Percentiles rank a stretch among this genome's conserved stretches.
These are phyloP conservation scores for Thymelicus sylvestris DNA, from an alignment of 2,888 invertebrate genomes.

Conservation along the genomic window DNA sequence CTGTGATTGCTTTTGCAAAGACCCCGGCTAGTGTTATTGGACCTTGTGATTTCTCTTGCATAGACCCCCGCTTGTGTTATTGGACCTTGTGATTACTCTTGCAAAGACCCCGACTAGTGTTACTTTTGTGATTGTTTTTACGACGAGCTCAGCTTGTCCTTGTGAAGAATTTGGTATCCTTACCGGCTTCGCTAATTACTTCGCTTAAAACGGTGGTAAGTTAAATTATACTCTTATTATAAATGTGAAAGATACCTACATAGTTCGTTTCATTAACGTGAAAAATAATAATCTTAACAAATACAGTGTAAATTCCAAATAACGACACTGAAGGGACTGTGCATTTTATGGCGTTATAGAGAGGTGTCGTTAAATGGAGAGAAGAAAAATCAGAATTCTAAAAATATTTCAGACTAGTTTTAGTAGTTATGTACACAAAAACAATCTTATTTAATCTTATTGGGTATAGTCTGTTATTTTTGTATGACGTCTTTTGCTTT, in stretches of 20 bases:
- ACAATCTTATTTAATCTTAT: constrained; percentile 4
- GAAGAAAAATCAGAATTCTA: constrained; percentile 5
- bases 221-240: constrained; percentile 4
- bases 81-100: constrained; percentile 4
- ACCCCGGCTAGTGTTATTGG: constrained; percentile 4
- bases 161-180: constrained; percentile 4
- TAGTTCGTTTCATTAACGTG: constrained; percentile 4
- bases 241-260: constrained; percentile 4
- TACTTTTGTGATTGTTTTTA: constrained; percentile 4
- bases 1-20: constrained; percentile 4
- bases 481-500: constrained; percentile 4
- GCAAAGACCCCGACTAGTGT: constrained; percentile 4
- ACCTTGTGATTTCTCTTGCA: constrained; percentile 4
- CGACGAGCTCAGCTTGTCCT: constrained; percentile 4
- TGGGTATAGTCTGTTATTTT: constrained; percentile 4
- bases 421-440: constrained; percentile 8
- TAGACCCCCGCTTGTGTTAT: constrained; percentile 4
- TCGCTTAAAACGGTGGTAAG: constrained; percentile 4
- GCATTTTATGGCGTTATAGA: constrained; percentile 14
- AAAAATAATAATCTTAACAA: constrained; percentile 1
- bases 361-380: constrained; percentile 12
- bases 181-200: constrained; percentile 4
- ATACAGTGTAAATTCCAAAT: constrained; percentile 8
- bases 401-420: not conserved
- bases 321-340: not conserved